These are phyloP conservation scores for Onychorhynchus coronatus DNA, from an alignment of 2,113 vertebrate genomes.

Conservation along the genomic window DNA sequence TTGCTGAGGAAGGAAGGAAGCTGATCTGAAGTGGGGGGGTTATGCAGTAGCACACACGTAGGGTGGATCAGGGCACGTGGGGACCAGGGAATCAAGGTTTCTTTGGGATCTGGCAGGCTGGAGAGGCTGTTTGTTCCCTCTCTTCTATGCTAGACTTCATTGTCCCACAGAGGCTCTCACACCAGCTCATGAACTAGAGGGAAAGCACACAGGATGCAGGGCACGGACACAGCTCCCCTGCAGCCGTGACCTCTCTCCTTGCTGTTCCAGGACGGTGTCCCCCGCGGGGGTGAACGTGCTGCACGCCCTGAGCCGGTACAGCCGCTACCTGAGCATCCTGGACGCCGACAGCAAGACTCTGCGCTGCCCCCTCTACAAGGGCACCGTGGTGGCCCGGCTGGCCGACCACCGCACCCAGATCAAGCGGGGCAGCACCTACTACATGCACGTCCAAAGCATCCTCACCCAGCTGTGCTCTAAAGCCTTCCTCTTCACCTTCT, in stretches of 20 bases:
- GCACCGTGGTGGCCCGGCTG: conserved; percentile 81
- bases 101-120: not conserved
- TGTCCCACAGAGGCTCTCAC: rapidly evolving
- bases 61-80: rapidly evolving
- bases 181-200: rapidly evolving
- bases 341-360: conserved; percentile 93
- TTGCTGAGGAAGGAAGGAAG: not conserved
- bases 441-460: conserved; percentile 86
- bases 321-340: conserved; percentile 90
- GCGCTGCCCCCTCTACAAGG: conserved; percentile 86
- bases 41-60: not conserved
- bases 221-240: rapidly evolving
- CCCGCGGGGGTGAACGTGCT: conserved; percentile 79
- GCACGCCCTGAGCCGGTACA: conserved; percentile 88
- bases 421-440: conserved; percentile 93
- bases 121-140: not conserved
- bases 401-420: conserved; percentile 94
- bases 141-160: rapidly evolving
- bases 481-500: conserved; percentile 93
- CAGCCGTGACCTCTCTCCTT: not conserved
- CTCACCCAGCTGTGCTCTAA: conserved; percentile 88
- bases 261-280: conserved; percentile 79
- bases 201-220: rapidly evolving
- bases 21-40: rapidly evolving
- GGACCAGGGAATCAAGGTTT: rapidly evolving